A percentile compares a stretch with the other conserved stretches of the same genome.
These are phyloP conservation scores for Galleria mellonella DNA, from an alignment of 1,140 invertebrate genomes.

Conservation along the genomic window DNA sequence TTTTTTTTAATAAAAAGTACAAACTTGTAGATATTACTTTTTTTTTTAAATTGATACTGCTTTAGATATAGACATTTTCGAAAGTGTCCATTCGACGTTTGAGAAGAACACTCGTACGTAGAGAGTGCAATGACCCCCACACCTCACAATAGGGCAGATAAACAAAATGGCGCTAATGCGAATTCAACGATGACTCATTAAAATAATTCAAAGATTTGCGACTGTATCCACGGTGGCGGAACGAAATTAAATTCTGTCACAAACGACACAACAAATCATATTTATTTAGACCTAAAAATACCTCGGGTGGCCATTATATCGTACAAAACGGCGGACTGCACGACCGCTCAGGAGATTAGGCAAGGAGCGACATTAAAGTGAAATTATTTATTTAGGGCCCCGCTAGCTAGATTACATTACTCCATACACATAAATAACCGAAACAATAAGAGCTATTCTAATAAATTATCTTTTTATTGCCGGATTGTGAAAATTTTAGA, in stretches of 20 bases:
- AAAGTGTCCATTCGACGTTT: too few relatives aligned
- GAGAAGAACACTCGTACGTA: too few relatives aligned
- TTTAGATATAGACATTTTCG: too few relatives aligned
- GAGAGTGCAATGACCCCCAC: too few relatives aligned
- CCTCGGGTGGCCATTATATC: conserved; percentile 63
- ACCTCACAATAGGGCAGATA: too few relatives aligned
- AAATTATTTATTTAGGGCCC: conserved; percentile 73
- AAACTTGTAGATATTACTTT: too few relatives aligned
- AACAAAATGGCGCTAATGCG: conserved; percentile 29
- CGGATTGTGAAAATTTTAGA: conserved; percentile 74
- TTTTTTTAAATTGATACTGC: too few relatives aligned
- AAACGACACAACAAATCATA: conserved; percentile 68
- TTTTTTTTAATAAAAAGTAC: too few relatives aligned
- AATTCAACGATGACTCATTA: conserved; percentile 55
- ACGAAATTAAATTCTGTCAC: conserved; percentile 70
- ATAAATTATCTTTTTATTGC: conserved; percentile 75
- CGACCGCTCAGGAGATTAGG: conserved; percentile 64
- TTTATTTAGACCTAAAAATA: conserved; percentile 73
- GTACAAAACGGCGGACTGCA: conserved; percentile 48
- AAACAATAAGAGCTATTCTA: conserved; percentile 74
- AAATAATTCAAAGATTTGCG: conserved; percentile 64
- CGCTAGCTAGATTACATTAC: conserved; percentile 70
- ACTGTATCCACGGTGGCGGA: conserved; percentile 25
- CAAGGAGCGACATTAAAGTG: conserved; percentile 70
- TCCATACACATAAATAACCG: conserved; percentile 73